phyloP scores from a whole-genome alignment of 2,113 vertebrate species.

The Sylvilagus bachmani region DNA sequence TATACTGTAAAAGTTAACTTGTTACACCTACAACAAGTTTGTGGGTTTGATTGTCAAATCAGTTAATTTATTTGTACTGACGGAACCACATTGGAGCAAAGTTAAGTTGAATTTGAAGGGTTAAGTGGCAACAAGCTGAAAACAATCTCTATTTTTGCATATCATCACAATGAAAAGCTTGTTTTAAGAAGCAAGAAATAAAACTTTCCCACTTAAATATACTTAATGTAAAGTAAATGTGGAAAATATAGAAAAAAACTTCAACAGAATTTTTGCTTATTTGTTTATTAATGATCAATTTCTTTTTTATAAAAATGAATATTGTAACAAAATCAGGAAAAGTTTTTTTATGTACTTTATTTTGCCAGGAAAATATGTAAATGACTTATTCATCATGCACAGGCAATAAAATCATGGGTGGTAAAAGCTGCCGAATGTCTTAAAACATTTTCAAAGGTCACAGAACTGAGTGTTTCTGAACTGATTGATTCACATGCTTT shows the following conservation, averaged over 20 bases:
- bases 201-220: not conserved
- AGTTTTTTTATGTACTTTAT: not conserved
- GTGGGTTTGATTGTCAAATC: not conserved
- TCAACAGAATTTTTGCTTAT: not conserved
- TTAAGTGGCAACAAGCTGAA: not conserved
- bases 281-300: not conserved
- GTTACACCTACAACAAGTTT: not conserved
- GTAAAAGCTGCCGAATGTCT: not conserved
- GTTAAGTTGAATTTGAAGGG: constrained; percentile 20
- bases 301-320: not conserved
- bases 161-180: not conserved
- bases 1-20: not conserved
- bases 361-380: not conserved
- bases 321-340: not conserved
- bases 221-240: not conserved
- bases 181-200: not conserved
- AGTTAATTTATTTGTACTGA: not conserved
- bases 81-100: not conserved
- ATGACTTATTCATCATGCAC: not conserved
- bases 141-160: not conserved
- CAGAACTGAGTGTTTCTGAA: not conserved
- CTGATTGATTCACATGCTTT: not conserved
- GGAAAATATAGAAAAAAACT: not conserved
- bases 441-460: not conserved
- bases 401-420: not conserved